These are phyloP conservation scores for Orientallactaga sibirica DNA, from an alignment of 2,797 vertebrate genomes.

Conservation along the genomic window DNA sequence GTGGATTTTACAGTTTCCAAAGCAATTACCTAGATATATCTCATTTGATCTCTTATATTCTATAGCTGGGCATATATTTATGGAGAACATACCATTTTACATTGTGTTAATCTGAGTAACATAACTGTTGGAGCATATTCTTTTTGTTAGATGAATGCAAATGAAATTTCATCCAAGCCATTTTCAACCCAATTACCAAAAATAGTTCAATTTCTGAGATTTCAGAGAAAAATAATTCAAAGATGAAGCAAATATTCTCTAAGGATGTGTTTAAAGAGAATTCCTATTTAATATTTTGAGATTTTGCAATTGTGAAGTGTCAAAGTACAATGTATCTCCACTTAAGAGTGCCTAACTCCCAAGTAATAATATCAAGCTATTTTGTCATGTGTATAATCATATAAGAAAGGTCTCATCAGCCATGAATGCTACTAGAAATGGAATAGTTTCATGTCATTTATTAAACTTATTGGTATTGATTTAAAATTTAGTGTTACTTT, in stretches of 20 bases:
- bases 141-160: conserved; percentile 53
- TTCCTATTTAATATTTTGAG: conserved; percentile 77
- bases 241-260: conserved; percentile 68
- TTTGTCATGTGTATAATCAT: conserved; percentile 63
- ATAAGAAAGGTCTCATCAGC: conserved; percentile 62
- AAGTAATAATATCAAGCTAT: conserved; percentile 67
- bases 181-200: conserved; percentile 66
- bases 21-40: conserved; percentile 58
- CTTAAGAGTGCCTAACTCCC: conserved; percentile 66
- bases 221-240: conserved; percentile 69
- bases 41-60: conserved; percentile 53
- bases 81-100: conserved; percentile 68
- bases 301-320: conserved; percentile 74
- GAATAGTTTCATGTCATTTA: conserved; percentile 49
- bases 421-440: conserved; percentile 71
- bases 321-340: conserved; percentile 30
- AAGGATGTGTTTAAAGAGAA: conserved; percentile 73
- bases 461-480: conserved; percentile 78
- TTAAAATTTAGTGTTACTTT: conserved; percentile 70
- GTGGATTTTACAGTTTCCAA: conserved; percentile 56
- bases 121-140: conserved; percentile 12
- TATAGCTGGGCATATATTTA: conserved; percentile 14
- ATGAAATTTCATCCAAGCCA: conserved; percentile 61
- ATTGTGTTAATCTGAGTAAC: conserved; percentile 60
- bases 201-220: conserved; percentile 71